Conservation (phyloP, 1,140 invertebrate genomes). For the Zaprionus tsacasi region DNA sequence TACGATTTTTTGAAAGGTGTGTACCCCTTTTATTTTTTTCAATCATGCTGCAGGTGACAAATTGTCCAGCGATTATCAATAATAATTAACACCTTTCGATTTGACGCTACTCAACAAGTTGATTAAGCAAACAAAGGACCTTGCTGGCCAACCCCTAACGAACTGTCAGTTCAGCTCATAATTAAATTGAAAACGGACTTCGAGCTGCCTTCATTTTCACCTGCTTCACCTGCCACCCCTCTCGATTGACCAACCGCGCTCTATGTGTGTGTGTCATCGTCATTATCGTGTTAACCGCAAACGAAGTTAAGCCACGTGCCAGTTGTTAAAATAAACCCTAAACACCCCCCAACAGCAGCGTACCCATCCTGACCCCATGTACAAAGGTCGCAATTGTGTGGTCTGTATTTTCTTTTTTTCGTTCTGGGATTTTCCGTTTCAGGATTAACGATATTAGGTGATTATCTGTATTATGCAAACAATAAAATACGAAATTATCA, state of each 20-base stretch:
- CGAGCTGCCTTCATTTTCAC: slow-evolving; percentile 5
- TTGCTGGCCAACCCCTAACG: not conserved
- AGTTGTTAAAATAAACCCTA: slow-evolving; percentile 15
- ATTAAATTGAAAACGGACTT: slow-evolving; percentile 45
- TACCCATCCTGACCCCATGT: not conserved
- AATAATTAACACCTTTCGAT: slow-evolving; percentile 17
- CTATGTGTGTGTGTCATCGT: slow-evolving; percentile 7
- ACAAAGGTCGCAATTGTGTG: slow-evolving; percentile 43
- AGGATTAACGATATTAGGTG: slow-evolving; percentile 37
- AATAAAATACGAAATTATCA: slow-evolving; percentile 63
- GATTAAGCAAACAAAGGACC: slow-evolving; percentile 19
- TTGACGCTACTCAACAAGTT: slow-evolving; percentile 33
- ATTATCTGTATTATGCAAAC: slow-evolving; percentile 65
- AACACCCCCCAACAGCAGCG: not conserved
- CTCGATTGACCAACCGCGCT: slow-evolving; percentile 2
- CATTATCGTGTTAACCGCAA: slow-evolving; percentile 41
- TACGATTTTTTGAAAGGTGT: not conserved
- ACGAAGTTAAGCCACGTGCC: slow-evolving; percentile 36
- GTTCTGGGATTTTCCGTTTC: not conserved
- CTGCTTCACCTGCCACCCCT: not conserved
- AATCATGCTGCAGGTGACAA: not conserved
- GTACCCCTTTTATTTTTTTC: not conserved
- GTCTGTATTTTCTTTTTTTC: slow-evolving; percentile 8
- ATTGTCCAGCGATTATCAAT: not conserved
- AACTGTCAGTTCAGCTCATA: slow-evolving; percentile 32